phyloP scores from a whole-genome alignment of 2,113 vertebrate species.

The Esox niger region DNA sequence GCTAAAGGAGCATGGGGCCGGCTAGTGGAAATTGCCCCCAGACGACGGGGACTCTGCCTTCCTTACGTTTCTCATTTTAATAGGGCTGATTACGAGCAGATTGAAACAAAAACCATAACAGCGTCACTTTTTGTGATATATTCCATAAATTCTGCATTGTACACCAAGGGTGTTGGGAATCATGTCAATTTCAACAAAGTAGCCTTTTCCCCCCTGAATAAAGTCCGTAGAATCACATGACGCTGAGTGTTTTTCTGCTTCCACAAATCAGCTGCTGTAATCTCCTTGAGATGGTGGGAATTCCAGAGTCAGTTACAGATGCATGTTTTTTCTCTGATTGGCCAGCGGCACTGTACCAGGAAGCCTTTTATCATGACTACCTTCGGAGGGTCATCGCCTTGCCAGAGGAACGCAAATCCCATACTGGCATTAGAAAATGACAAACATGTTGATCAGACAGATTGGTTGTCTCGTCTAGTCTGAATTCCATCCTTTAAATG shows the following conservation, averaged over 20 bases:
- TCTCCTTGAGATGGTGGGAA: conserved; percentile 33
- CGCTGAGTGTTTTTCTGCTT: conserved; percentile 5
- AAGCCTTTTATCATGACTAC: not conserved
- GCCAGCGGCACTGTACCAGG: not conserved
- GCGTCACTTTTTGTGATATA: conserved; percentile 8
- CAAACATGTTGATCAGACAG: not conserved
- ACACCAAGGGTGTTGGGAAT: not conserved
- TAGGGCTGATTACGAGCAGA: not conserved
- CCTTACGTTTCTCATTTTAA: not conserved
- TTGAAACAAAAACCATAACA: not conserved
- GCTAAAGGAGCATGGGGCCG: not conserved
- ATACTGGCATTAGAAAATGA: not conserved
- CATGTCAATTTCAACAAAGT: not conserved
- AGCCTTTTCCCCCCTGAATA: not conserved
- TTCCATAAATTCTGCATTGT: not conserved
- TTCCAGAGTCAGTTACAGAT: conserved; percentile 20
- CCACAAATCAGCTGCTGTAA: conserved; percentile 27
- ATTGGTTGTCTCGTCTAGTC: conserved; percentile 2
- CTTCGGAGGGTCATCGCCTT: not conserved
- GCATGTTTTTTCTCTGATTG: conserved; percentile 13
- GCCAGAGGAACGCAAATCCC: not conserved
- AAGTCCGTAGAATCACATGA: conserved; percentile 57
- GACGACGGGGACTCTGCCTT: not conserved
- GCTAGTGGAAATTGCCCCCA: no score
- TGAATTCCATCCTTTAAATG: conserved; percentile 22